phyloP scores from a whole-genome alignment of 23 tunicate genomes.

The Diplosoma virens region DNA sequence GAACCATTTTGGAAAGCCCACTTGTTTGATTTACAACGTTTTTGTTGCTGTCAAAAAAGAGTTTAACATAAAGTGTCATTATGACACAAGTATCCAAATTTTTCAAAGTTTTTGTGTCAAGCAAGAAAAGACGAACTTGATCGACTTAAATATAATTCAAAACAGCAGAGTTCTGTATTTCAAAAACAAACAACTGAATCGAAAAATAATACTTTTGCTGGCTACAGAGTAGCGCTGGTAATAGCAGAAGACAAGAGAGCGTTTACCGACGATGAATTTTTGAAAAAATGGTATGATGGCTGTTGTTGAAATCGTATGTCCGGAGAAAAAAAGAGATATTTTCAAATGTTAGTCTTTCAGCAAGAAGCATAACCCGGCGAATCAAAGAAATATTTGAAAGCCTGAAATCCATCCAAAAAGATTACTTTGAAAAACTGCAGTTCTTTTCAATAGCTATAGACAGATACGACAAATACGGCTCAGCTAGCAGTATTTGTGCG shows the following conservation, averaged over 20 bases:
- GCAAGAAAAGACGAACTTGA: slow-evolving; percentile 61
- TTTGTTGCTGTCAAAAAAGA: slow-evolving; percentile 48
- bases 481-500: slow-evolving; percentile 34
- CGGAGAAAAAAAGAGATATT: slow-evolving; percentile 64
- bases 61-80: slow-evolving; percentile 47
- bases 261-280: slow-evolving; percentile 81
- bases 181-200: slow-evolving; percentile 26
- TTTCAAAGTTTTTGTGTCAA: slow-evolving; percentile 38
- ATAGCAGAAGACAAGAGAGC: slow-evolving; percentile 77
- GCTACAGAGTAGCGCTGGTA: slow-evolving; percentile 67
- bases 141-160: slow-evolving; percentile 42
- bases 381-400: slow-evolving; percentile 74
- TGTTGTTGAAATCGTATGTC: slow-evolving; percentile 61
- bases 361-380: slow-evolving; percentile 74
- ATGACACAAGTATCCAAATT: slow-evolving; percentile 37
- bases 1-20: slow-evolving; percentile 25
- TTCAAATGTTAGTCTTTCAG: slow-evolving; percentile 76
- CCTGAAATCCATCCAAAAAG: slow-evolving; percentile 57
- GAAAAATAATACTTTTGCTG: slow-evolving; percentile 54
- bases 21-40: slow-evolving; percentile 35
- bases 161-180: slow-evolving; percentile 41
- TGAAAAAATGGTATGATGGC: slow-evolving; percentile 76
- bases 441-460: slow-evolving; percentile 74
- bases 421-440: slow-evolving; percentile 52
- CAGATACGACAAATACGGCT: slow-evolving; percentile 43